These are phyloP conservation scores for Takifugu flavidus DNA, from an alignment of 2,113 vertebrate species.

Conservation along the genomic window DNA sequence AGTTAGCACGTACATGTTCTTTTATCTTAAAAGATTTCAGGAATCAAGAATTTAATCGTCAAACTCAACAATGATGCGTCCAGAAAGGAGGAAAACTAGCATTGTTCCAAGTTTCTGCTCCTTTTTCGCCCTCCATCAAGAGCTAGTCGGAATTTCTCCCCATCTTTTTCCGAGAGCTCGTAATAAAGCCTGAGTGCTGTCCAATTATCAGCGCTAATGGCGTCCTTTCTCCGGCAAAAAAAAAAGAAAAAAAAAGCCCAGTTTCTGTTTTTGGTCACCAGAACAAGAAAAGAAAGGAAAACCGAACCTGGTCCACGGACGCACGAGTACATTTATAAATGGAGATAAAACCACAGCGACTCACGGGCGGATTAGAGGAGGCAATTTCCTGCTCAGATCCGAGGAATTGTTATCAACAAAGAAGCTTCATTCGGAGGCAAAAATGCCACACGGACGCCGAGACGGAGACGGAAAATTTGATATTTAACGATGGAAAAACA, in stretches of 20 bases:
- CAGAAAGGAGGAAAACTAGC: too few relatives aligned
- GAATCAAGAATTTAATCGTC: too few relatives aligned
- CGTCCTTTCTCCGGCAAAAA: constrained; percentile 26
- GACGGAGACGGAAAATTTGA: not conserved
- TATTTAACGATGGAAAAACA: constrained; percentile 11
- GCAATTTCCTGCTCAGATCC: constrained; percentile 35
- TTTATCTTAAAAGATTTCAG: too few relatives aligned
- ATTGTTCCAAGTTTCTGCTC: too few relatives aligned
- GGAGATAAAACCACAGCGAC: constrained; percentile 42
- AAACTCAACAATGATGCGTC: too few relatives aligned
- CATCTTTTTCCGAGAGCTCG: too few relatives aligned
- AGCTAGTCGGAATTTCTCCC: not conserved
- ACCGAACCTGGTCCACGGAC: constrained; percentile 2
- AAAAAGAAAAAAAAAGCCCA: not conserved
- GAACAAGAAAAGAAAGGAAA: not conserved
- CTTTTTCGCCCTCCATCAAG: too few relatives aligned
- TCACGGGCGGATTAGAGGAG: constrained; percentile 34
- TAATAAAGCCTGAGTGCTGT: too few relatives aligned
- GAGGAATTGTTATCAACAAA: constrained; percentile 29
- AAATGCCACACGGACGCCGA: constrained; percentile 14
- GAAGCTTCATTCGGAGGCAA: constrained; percentile 8
- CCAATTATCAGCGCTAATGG: constrained; percentile 33
- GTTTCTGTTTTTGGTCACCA: too few relatives aligned
- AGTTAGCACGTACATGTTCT: too few relatives aligned
- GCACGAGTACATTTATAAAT: constrained; percentile 22